A percentile compares a stretch with the other conserved stretches of the same genome.
Conservation (phyloP, 2,888 invertebrate genomes). For the Agrotis segetum region DNA sequence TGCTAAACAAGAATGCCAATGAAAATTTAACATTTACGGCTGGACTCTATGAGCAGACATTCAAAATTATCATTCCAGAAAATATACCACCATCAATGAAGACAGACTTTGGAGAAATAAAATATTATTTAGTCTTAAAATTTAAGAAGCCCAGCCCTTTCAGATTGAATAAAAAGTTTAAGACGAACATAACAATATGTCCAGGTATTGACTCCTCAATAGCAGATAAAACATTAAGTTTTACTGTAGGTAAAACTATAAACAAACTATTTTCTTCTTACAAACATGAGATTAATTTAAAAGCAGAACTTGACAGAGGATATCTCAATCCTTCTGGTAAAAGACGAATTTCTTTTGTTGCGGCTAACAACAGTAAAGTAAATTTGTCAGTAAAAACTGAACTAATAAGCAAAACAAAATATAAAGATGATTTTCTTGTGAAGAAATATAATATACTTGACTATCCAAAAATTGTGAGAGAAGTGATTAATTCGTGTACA, state of each 20-base stretch:
- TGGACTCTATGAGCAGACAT: conserved; percentile 36
- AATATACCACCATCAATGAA: conserved; percentile 48
- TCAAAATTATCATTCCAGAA: conserved; percentile 41
- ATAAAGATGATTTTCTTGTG: conserved; percentile 33
- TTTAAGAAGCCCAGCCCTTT: conserved; percentile 33
- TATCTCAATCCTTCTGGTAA: conserved; percentile 27
- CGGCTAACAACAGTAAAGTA: conserved; percentile 35
- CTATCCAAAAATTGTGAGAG: conserved; percentile 27
- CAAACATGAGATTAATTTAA: conserved; percentile 27
- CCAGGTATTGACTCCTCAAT: conserved; percentile 31
- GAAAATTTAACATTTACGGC: conserved; percentile 5
- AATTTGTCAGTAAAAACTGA: conserved; percentile 39
- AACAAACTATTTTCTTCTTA: conserved; percentile 29
- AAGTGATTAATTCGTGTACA: conserved; percentile 25
- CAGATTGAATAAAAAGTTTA: conserved; percentile 22
- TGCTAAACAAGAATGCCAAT: conserved; percentile 4
- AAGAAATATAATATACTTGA: conserved; percentile 1
- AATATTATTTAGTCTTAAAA: conserved; percentile 44
- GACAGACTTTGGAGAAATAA: conserved; percentile 27
- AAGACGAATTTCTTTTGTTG: conserved; percentile 16
- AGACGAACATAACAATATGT: conserved; percentile 19
- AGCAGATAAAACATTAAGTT: conserved; percentile 19
- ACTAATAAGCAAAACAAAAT: conserved; percentile 40
- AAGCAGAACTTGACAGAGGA: conserved; percentile 44
- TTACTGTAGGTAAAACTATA: conserved; percentile 34